Evolutionary conservation across 2,888 invertebrate genomes (phyloP).

Genomic region (Meteorus cinctellus): DNA sequence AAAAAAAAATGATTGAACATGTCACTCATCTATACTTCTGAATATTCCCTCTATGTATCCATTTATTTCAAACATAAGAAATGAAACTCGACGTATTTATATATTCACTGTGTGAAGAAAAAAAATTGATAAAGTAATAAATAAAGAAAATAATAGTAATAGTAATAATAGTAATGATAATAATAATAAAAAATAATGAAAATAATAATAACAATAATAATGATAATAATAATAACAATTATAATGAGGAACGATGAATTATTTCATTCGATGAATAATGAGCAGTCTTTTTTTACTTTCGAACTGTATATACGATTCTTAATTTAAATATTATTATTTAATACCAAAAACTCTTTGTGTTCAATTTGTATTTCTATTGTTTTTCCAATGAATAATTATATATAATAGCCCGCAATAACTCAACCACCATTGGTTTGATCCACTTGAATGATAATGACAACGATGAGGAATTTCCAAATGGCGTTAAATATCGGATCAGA

Average conservation of each 20-base stretch:
- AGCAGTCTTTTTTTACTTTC: constrained; percentile 54
- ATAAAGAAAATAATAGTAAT: too few relatives aligned
- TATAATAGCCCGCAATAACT: background rate
- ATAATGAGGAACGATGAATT: background rate
- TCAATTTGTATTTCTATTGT: background rate
- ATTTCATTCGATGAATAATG: constrained; percentile 24
- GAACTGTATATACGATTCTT: constrained; percentile 51
- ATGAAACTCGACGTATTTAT: background rate
- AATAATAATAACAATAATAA: too few relatives aligned
- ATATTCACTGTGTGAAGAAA: constrained; percentile 1
- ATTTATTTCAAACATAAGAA: background rate
- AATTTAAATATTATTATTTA: constrained; percentile 31
- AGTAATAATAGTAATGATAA: background rate
- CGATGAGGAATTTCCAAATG: background rate
- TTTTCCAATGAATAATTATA: background rate
- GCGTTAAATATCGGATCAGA: background rate
- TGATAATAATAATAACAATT: background rate
- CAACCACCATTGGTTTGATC: background rate
- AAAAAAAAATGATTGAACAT: background rate
- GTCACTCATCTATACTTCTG: background rate
- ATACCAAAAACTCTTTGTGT: background rate
- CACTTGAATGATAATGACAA: background rate
- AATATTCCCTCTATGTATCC: background rate
- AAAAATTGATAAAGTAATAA: background rate
- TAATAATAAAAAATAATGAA: background rate